Conservation (phyloP, 2,797 vertebrate species). For the Coregonus ussuriensis region DNA sequence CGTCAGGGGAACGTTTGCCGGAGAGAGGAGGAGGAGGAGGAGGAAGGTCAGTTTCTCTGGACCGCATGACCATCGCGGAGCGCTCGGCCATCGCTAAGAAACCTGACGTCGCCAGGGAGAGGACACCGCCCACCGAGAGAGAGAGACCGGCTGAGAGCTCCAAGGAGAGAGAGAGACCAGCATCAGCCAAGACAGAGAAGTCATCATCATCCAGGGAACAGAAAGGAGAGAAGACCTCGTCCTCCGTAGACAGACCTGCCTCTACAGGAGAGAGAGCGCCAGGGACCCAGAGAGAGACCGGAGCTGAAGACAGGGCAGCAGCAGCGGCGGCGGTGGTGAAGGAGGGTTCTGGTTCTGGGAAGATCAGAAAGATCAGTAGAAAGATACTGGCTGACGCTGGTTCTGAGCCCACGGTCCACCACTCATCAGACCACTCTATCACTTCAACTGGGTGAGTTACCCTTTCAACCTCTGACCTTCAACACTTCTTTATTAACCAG, state of each 20-base stretch:
- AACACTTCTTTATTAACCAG: not conserved
- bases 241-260: slow-evolving; percentile 65
- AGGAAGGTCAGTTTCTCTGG: slow-evolving; percentile 66
- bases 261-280: slow-evolving; percentile 48
- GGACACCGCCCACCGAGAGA: slow-evolving; percentile 11
- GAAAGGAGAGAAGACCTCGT: not conserved
- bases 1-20: slow-evolving; percentile 36
- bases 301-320: not conserved
- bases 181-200: slow-evolving; percentile 57
- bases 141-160: slow-evolving; percentile 32
- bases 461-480: not conserved
- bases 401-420: not conserved
- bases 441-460: not conserved
- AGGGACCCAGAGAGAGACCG: slow-evolving; percentile 4
- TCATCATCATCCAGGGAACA: slow-evolving; percentile 58
- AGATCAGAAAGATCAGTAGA: not conserved
- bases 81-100: slow-evolving; percentile 53
- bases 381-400: not conserved
- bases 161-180: not conserved
- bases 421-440: not conserved
- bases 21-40: slow-evolving; percentile 17
- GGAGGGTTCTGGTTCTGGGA: not conserved
- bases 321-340: not conserved
- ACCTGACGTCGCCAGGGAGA: slow-evolving; percentile 55
- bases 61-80: slow-evolving; percentile 71